Percentiles rank a stretch among this genome's conserved stretches.
Evolutionary conservation across 2,797 vertebrate genomes (phyloP).

Genomic region (Lateolabrax maculatus): DNA sequence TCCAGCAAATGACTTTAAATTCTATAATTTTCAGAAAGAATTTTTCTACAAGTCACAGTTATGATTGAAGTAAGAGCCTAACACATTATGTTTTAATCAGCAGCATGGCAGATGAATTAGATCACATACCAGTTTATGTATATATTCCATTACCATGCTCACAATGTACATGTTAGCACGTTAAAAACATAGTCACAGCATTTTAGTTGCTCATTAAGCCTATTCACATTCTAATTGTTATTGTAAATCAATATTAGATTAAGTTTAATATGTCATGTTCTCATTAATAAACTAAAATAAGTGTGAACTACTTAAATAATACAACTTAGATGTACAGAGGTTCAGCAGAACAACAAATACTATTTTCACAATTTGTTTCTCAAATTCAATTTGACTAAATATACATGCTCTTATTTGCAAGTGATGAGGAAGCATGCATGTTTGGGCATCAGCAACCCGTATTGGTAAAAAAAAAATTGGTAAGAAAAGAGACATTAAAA

Average conservation of each 20-base stretch:
- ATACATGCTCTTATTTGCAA: conserved; percentile 34
- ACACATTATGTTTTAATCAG: conserved; percentile 3
- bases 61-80: background rate
- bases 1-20: background rate
- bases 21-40: background rate
- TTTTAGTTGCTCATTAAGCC: background rate
- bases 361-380: conserved; percentile 29
- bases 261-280: background rate
- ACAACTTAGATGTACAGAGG: background rate
- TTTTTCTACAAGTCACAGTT: background rate
- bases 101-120: background rate
- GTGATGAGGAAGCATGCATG: background rate
- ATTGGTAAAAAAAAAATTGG: background rate
- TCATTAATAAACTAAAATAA: background rate
- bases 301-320: background rate
- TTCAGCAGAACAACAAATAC: background rate
- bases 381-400: conserved; percentile 32
- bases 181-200: background rate
- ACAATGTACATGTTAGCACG: background rate
- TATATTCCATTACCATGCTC: background rate
- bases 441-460: background rate
- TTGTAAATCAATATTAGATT: background rate
- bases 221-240: background rate
- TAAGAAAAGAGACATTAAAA: background rate
- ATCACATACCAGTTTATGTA: background rate